Evolutionary conservation across 2,797 vertebrate genomes (phyloP).

Genomic region (Buceros bicornis): DNA sequence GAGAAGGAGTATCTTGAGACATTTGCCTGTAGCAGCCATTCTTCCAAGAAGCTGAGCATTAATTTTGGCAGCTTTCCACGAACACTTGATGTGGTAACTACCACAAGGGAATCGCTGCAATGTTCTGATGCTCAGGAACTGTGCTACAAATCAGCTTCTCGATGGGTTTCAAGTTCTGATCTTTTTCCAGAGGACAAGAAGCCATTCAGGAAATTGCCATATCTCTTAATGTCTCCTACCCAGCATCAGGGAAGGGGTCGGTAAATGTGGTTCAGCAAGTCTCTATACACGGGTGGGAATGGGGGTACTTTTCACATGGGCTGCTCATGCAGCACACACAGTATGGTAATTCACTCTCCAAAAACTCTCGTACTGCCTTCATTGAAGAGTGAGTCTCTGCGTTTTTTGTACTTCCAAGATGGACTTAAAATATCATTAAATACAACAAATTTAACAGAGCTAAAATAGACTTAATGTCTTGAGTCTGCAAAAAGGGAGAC

Average conservation of each 20-base stretch:
- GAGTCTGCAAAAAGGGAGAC: neutral
- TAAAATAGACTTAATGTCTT: neutral
- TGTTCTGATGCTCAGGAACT: neutral
- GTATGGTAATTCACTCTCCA: neutral
- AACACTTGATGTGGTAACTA: neutral
- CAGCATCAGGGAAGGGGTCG: neutral
- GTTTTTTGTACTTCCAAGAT: neutral
- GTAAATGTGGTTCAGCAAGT: neutral
- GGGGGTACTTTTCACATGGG: neutral
- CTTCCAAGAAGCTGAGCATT: neutral
- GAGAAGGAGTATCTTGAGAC: neutral
- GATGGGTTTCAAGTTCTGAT: neutral
- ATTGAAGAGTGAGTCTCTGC: neutral
- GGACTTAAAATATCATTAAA: neutral
- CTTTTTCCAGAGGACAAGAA: neutral
- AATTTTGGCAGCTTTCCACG: neutral
- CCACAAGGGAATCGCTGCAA: neutral
- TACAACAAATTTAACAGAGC: neutral
- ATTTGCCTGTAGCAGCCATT: neutral
- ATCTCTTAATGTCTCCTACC: neutral
- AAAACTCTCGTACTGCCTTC: neutral
- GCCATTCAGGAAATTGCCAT: neutral
- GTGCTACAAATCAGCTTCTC: neutral
- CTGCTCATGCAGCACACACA: neutral
- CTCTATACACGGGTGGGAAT: neutral